A percentile compares a stretch with the other conserved stretches of the same genome.
Evolutionary conservation across 1,140 invertebrate species (phyloP).

Genomic region (Rhysida immarginata): DNA sequence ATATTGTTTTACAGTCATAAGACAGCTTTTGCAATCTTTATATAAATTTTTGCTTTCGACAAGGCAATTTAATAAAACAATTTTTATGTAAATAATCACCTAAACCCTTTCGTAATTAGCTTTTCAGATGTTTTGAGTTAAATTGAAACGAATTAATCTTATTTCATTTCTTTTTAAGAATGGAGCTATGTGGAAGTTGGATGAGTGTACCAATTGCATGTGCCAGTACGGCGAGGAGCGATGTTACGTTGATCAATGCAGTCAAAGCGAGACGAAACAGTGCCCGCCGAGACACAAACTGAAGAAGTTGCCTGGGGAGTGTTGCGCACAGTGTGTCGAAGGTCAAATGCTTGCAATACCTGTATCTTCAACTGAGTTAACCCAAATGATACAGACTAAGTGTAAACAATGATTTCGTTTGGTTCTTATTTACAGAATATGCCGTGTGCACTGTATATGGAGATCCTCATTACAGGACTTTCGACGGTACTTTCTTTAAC

Average conservation of each 20-base stretch:
- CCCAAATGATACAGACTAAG: no score
- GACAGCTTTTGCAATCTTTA: no score
- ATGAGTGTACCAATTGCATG: conserved; percentile 66
- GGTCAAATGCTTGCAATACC: conserved; percentile 31
- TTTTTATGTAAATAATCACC: no score
- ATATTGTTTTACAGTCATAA: no score
- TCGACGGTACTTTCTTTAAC: conserved; percentile 78
- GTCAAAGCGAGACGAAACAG: conserved; percentile 27
- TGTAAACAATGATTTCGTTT: neutral
- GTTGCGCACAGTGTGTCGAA: conserved; percentile 71
- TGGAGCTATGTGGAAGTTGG: conserved; percentile 68
- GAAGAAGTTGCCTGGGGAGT: conserved; percentile 54
- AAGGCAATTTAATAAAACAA: no score
- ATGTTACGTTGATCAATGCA: conserved; percentile 63
- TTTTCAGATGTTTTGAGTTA: no score
- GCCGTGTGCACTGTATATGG: conserved; percentile 83
- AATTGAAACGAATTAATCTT: neutral
- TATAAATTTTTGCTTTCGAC: no score
- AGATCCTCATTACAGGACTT: conserved; percentile 83
- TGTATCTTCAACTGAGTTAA: no score
- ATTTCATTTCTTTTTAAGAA: conserved; percentile 36
- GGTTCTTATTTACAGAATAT: conserved; percentile 40
- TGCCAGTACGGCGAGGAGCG: conserved; percentile 61
- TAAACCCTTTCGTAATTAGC: no score
- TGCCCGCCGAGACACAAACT: conserved; percentile 57